Evolutionary conservation across 2,888 invertebrate genomes (phyloP).

Genomic region (Adelphocoris suturalis): DNA sequence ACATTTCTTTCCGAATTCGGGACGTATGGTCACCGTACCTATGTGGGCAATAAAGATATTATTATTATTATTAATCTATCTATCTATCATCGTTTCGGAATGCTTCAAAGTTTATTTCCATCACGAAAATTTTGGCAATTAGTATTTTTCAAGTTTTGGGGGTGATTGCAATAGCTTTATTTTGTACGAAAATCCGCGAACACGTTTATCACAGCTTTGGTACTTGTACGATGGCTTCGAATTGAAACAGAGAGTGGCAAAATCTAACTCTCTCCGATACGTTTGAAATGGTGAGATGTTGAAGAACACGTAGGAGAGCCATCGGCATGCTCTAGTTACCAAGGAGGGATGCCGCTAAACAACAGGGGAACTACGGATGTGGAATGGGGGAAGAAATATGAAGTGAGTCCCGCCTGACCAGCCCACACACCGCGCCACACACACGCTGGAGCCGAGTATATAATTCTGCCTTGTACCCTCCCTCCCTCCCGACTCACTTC

Average conservation of each 20-base stretch:
- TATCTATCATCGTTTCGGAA: no score
- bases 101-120: no score
- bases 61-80: no score
- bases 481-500: slow-evolving; percentile 30
- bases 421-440: neutral
- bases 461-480: slow-evolving; percentile 54
- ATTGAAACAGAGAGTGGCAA: neutral
- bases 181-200: no score
- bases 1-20: no score
- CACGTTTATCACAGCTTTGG: no score
- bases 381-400: slow-evolving; percentile 24
- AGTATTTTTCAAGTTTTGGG: no score
- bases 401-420: neutral
- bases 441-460: slow-evolving; percentile 32
- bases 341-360: neutral
- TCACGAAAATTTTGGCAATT: no score
- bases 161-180: no score
- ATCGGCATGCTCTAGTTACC: neutral
- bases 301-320: neutral
- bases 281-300: neutral
- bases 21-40: no score
- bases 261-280: slow-evolving; percentile 2
- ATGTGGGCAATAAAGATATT: no score
- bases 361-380: slow-evolving; percentile 28
- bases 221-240: no score